Conservation (phyloP, 2,113 vertebrate species). For the Varanus salvator region DNA sequence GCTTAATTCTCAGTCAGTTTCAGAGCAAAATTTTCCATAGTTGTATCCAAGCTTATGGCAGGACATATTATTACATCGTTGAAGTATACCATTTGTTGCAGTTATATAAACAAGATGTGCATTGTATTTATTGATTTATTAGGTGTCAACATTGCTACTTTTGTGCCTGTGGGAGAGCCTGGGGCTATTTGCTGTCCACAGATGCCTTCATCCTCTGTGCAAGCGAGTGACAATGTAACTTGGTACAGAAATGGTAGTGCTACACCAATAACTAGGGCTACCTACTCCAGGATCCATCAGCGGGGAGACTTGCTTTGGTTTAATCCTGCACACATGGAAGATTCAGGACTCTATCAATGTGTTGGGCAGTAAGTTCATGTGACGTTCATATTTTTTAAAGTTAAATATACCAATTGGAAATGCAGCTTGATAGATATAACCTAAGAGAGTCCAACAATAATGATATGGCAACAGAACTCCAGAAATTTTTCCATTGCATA, state of each 20-base stretch:
- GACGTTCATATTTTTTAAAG: neutral
- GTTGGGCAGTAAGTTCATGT: constrained; percentile 78
- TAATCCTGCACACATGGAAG: constrained; percentile 75
- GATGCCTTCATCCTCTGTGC: neutral
- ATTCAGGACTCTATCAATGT: constrained; percentile 82
- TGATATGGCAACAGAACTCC: neutral
- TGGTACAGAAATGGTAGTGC: constrained; percentile 81
- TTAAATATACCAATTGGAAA: neutral
- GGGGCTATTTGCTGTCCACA: constrained; percentile 54
- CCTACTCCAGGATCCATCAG: constrained; percentile 72
- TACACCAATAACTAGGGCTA: constrained; percentile 62
- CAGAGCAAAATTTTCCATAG: neutral
- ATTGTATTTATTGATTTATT: neutral
- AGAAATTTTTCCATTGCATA: neutral
- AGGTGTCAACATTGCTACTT: constrained; percentile 48
- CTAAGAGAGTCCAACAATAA: neutral
- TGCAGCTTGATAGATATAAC: neutral
- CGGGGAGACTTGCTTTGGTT: constrained; percentile 81
- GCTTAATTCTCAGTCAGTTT: neutral
- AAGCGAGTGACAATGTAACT: constrained; percentile 65
- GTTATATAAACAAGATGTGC: neutral
- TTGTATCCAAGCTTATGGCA: neutral
- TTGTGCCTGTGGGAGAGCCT: constrained; percentile 67
- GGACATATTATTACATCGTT: neutral
- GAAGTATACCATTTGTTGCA: neutral